Evolutionary conservation across 1,140 invertebrate species (phyloP), one percentile per base, ranked within the genome.

Genomic region (Caenorhabditis brenneri): DNA sequence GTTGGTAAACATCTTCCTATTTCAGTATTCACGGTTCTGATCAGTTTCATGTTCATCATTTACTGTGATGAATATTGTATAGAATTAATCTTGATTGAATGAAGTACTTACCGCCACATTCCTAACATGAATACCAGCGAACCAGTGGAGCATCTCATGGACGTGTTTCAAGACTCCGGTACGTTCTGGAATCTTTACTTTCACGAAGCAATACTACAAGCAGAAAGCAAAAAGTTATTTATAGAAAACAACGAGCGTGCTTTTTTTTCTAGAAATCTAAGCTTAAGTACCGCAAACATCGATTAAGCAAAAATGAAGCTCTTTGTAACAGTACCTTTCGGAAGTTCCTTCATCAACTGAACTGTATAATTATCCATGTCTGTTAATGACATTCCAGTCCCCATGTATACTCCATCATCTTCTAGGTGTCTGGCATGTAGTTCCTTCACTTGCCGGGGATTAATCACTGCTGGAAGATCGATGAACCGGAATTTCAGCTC

Each of bases 71-170:
- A 46, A 7, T 46, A 46, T 46, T 46, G 42, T 46, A 46, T 46
- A 6, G 42, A n/a, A n/a, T n/a, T n/a, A n/a, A n/a, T 19, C 4
- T 51, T 12, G 9, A 19, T 2, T 16, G 65, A 2, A 74, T 51
- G n/a, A n/a, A 55, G 9, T 69, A 93, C 93, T 93, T 91, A 94
- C 93, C 46, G 93, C 94, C 79, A 94, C 94, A 90, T 94, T 97
- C 86, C 96, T 93, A 79, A 98, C 96, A 93, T 98, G 96, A 91
- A 94, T 95, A 29, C 96, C 95, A 84, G 96, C 96, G 93, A 98
- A 98, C 94, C 95, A 97, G 88, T 95, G 93, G 2, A 98, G 92
- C 94, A 98, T 98, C 82, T 95, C 94, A 69, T 86, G 87, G 42
- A 91, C 85, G 10, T 82, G 80, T 16, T 74, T 58, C 22, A 90